These are phyloP conservation scores for Engraulis encrasicolus DNA, from an alignment of 2,113 vertebrate genomes.

Conservation along the genomic window DNA sequence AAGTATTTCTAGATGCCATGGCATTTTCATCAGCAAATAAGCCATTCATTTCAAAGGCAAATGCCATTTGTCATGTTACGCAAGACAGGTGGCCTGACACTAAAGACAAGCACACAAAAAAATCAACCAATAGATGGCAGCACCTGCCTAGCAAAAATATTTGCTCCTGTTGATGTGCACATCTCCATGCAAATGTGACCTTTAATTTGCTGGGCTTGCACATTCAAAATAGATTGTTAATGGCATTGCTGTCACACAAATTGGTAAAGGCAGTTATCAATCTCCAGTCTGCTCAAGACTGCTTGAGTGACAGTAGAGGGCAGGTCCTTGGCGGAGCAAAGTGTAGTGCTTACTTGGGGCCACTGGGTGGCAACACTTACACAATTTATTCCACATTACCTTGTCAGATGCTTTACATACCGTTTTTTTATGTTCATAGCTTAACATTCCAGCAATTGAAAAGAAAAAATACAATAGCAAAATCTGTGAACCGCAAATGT, in stretches of 20 bases:
- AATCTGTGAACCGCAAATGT: neutral
- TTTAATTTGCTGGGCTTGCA: neutral
- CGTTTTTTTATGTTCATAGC: neutral
- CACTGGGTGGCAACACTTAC: slow-evolving; percentile 68
- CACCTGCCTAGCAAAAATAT: neutral
- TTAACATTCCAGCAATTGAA: no score
- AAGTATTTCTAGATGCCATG: neutral
- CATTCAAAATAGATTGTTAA: neutral
- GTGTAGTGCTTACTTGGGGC: slow-evolving; percentile 20
- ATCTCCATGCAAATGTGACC: neutral
- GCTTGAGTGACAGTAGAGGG: neutral
- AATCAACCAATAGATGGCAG: neutral
- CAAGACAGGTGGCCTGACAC: neutral
- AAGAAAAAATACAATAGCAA: no score
- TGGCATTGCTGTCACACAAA: neutral
- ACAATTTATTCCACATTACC: neutral
- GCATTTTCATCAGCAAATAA: neutral
- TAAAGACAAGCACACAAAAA: neutral
- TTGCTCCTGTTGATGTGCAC: no score
- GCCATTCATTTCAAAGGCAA: neutral
- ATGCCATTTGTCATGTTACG: no score
- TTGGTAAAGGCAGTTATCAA: neutral
- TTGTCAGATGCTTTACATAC: neutral
- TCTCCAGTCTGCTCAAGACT: neutral
- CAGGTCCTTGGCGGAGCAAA: slow-evolving; percentile 5